Evolutionary conservation across 2,113 vertebrate genomes (phyloP), one percentile per base, ranked within the genome.

Genomic region (Neodontobutis hainanensis): DNA sequence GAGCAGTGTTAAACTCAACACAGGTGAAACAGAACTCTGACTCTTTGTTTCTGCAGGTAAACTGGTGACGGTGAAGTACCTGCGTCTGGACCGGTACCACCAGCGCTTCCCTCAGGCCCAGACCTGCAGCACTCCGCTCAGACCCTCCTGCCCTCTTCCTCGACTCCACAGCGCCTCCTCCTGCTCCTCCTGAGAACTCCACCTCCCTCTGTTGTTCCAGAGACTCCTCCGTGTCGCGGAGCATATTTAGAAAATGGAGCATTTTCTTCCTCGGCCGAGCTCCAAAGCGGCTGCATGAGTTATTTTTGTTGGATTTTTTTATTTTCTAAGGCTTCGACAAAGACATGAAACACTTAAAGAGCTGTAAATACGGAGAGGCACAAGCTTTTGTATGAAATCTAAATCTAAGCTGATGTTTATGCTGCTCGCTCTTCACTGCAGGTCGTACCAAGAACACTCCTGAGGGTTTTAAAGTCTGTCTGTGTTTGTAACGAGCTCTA

Each of bases 51-150:
- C 85, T 55, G 7, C 88, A 99, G 97, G 97, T 80, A 99, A 99
- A 82, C 93, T 99, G 90, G 97, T 99, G 88, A 99, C 97, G 0
- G 97, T 99, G 77, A 99, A 99, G 90, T 99, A 99, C 77, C 94
- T 99, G 73, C 95, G 96, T 9, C 88, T 99, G 89, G 97, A 99
- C 91, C 94, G 97, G 27, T 99, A 99, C 58, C 97, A 99, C 88
- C 97, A 99, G 88, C 97, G 97, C 55, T 99, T 99, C 81, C 97
- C 97, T 5, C 97, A 97, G 75, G 94, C 97, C 7, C 91, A 96
- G 76, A 91, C 91, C 87, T 95, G 94, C 89, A 94, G 85, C 91
- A 90, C 91, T 19, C 96, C 97, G 6, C 91, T 99, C 88, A 97
- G 95, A 89, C 95, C 97, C 78, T 96, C 95, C 91, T 92, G 92